Percentiles rank a stretch among this genome's conserved stretches.
These are phyloP conservation scores for Saimiri boliviensis DNA, from an alignment of 2,113 vertebrate genomes.

Conservation along the genomic window DNA sequence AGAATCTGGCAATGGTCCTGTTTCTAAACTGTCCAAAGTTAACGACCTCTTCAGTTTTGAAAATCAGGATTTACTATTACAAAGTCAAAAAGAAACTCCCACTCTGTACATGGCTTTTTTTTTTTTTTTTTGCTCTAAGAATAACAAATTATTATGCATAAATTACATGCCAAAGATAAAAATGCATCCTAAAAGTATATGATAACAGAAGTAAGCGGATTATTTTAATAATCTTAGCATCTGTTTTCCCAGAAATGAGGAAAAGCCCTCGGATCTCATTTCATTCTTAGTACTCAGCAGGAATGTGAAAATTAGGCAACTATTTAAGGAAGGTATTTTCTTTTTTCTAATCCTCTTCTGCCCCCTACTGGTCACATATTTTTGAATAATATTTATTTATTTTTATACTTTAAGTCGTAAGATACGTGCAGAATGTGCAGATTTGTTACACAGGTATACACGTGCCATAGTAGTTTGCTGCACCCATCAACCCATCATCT, in stretches of 20 bases:
- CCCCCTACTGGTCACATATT: conserved; percentile 63
- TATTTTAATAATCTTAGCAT: conserved; percentile 61
- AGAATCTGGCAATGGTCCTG: not conserved
- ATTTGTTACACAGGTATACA: too few species aligned
- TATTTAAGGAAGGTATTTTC: not conserved
- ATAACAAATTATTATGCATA: conserved; percentile 53
- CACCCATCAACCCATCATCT: too few species aligned
- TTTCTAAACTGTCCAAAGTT: conserved; percentile 34
- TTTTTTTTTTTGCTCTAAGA: conserved; percentile 64
- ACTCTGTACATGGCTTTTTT: not conserved
- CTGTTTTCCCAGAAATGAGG: conserved; percentile 4
- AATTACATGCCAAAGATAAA: conserved; percentile 54
- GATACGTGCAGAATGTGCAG: too few species aligned
- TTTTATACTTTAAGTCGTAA: too few species aligned
- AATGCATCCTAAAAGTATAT: conserved; percentile 32
- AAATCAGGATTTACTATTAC: conserved; percentile 59
- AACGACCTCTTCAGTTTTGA: not conserved
- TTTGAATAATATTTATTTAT: too few species aligned
- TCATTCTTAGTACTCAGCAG: conserved; percentile 31
- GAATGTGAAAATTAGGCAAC: conserved; percentile 49
- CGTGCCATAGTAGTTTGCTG: too few species aligned
- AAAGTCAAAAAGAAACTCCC: conserved; percentile 51
- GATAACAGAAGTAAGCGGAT: conserved; percentile 28
- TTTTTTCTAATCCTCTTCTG: conserved; percentile 54
- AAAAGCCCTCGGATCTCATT: conserved; percentile 7